Evolutionary conservation across 2,113 vertebrate genomes (phyloP).

Genomic region (Heloderma charlesbogerti): DNA sequence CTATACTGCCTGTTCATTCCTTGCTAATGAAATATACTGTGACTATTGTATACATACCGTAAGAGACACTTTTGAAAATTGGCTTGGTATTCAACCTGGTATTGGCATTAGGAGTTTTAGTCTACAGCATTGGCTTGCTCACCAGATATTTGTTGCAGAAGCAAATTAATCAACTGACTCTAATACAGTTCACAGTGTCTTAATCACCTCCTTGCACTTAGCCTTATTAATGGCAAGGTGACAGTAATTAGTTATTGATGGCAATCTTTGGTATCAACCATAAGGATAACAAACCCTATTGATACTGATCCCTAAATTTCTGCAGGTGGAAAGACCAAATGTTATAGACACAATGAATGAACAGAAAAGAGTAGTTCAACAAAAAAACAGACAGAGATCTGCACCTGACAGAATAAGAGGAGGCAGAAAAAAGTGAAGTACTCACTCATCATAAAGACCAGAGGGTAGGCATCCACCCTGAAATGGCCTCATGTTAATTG

Average conservation of each 20-base stretch:
- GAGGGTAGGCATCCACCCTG: not conserved
- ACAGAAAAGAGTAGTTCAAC: not conserved
- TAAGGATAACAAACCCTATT: not conserved
- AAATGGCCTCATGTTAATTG: fast-evolving
- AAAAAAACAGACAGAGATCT: not conserved
- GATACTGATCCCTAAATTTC: not conserved
- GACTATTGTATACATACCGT: not conserved
- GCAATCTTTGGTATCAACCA: slow-evolving; percentile 16
- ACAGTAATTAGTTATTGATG: slow-evolving; percentile 21
- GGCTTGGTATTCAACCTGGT: not conserved
- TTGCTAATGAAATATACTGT: not conserved
- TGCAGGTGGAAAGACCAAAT: not conserved
- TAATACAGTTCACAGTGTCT: not conserved
- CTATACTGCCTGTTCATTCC: not conserved
- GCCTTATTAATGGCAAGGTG: slow-evolving; percentile 24
- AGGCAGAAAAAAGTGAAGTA: not conserved
- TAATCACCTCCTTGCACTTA: not conserved
- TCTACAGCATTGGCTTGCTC: not conserved
- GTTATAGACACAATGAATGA: slow-evolving; percentile 11
- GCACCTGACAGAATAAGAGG: not conserved
- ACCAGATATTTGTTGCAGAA: slow-evolving; percentile 3
- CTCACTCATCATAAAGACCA: not conserved
- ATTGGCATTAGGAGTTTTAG: not conserved
- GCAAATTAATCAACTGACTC: slow-evolving; percentile 38
- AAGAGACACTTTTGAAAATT: not conserved